phyloP scores from a whole-genome alignment of 2,113 vertebrate species.

The Pterophyllum scalare region DNA sequence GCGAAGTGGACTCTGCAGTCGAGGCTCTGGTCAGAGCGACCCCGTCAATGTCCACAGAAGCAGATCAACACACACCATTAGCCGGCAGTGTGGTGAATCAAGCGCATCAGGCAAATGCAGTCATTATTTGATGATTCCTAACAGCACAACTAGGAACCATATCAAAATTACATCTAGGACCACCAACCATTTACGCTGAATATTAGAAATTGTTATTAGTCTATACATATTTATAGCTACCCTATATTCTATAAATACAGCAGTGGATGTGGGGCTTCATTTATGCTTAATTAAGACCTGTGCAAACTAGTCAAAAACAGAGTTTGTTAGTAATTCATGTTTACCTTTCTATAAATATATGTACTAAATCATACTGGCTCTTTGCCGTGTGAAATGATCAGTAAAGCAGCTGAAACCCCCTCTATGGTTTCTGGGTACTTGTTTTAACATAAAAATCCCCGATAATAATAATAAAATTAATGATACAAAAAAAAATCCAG shows the following conservation, averaged over 20 bases:
- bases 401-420: background rate
- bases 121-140: background rate
- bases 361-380: background rate
- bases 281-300: background rate
- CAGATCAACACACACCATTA: background rate
- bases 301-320: background rate
- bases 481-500: background rate
- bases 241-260: background rate
- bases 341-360: background rate
- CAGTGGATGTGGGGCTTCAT: too few relatives aligned
- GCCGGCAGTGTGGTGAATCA: background rate
- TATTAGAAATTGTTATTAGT: background rate
- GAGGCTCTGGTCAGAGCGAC: conserved; percentile 70
- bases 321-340: background rate
- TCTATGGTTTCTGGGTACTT: background rate
- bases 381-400: background rate
- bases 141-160: background rate
- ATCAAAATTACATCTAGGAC: background rate
- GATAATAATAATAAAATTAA: background rate
- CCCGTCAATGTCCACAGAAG: conserved; percentile 42
- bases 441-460: background rate
- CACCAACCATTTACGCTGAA: background rate
- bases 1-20: conserved; percentile 89
- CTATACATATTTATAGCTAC: background rate
- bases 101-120: background rate